phyloP scores from a whole-genome alignment of 2,113 vertebrate species.

The Colaptes auratus region DNA sequence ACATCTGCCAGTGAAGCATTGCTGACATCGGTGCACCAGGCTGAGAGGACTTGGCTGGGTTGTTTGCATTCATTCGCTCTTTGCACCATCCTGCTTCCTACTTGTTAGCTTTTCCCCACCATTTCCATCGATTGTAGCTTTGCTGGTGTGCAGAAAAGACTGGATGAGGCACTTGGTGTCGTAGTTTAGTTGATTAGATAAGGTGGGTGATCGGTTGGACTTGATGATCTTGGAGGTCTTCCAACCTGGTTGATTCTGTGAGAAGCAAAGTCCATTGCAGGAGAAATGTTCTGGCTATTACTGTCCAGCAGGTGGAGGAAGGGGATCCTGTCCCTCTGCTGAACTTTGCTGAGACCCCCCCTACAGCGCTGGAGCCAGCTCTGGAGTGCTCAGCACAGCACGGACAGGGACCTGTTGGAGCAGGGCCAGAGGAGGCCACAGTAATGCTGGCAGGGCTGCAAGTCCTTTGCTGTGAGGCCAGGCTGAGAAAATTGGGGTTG shows the following conservation, averaged over 20 bases:
- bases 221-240: no score
- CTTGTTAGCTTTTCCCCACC: not conserved
- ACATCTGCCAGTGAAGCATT: accelerated
- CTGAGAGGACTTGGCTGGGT: not conserved
- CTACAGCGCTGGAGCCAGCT: not conserved
- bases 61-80: not conserved
- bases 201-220: no score
- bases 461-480: not conserved
- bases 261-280: not conserved
- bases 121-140: accelerated
- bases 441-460: no score
- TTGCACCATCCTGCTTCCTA: not conserved
- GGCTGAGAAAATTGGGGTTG: not conserved
- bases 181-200: no score
- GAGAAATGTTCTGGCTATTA: not conserved
- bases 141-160: not conserved
- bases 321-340: not conserved
- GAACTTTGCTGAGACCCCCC: not conserved
- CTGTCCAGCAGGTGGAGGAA: not conserved
- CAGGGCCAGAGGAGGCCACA: no score
- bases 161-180: no score
- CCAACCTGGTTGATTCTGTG: no score
- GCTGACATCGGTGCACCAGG: not conserved
- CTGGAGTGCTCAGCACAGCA: not conserved
- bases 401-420: no score